Base-by-base conservation (phyloP, 2,113 vertebrate species). In the Lates calcarifer region DNA sequence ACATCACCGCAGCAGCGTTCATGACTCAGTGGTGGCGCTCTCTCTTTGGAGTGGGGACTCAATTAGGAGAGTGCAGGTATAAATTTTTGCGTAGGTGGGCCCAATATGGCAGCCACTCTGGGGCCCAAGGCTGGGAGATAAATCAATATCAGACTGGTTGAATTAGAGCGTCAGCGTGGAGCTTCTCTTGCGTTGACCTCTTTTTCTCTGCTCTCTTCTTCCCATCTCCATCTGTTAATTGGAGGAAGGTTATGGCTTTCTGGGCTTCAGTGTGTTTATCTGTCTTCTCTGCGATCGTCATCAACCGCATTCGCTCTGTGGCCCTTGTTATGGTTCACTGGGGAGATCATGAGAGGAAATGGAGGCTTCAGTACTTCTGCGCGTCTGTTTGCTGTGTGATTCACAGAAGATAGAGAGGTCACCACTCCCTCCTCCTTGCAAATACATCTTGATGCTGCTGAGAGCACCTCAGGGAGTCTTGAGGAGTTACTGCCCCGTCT, bases 51-150 rank as follows among this genome's bases (percentile, higher is more conserved):
- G 76, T 51, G 43, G 64, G 53, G 61, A 86, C 77, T 90, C 90
- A 90, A 92, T 94, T 91, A 94, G 79, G 83, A 86, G 76, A 90
- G 88, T 90, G 87, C 81, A 85, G 58, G 79, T 91, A 91, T 90
- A 92, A 57, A 90, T 91, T 92, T 93, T 82, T 84, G 90, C 64
- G 89, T 91, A 89, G 90, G 91, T 86, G 84, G 90, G 64, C 79
- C 90, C 86, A 79, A 82, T 92, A 91, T 89, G 85, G 90, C 85
- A 84, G 77, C 84, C 82, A 75, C 86, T 77, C 53, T 18, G 64
- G 79, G 70, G 49, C 82, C 74, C 47, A 18, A 55, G 81, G 55
- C 87, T 61, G 76, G 76, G 47, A 64, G 71, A 90, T 86, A 82
- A 92, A 94, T 93, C 92, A 90, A 92, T 91, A 77, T 63, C 51